Conservation (phyloP, 2,797 vertebrate species). For the Eleutherodactylus coqui region DNA sequence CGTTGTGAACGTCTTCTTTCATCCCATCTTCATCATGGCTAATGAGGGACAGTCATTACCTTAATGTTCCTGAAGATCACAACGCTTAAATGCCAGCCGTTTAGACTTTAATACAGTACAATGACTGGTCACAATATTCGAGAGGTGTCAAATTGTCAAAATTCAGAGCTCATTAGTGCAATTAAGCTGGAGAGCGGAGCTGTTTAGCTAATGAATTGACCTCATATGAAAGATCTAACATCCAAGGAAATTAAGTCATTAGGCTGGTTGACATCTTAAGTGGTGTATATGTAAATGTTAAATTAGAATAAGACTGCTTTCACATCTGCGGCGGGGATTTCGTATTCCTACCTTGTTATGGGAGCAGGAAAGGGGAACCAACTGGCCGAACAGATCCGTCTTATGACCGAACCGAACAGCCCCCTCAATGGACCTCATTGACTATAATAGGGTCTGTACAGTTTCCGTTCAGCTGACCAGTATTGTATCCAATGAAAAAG, state of each 20-base stretch:
- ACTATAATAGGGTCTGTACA: too few species aligned
- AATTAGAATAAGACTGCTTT: too few species aligned
- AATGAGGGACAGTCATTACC: slow-evolving; percentile 7
- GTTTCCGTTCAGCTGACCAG: too few species aligned
- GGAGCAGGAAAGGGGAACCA: too few species aligned
- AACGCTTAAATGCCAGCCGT: slow-evolving; percentile 44
- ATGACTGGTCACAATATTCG: slow-evolving; percentile 19
- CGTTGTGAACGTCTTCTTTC: background rate
- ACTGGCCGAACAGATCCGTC: too few species aligned
- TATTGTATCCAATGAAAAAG: too few species aligned
- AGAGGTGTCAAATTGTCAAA: slow-evolving; percentile 38
- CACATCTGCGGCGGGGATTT: too few species aligned
- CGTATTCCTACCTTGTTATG: too few species aligned
- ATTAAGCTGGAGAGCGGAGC: background rate
- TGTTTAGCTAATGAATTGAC: slow-evolving; percentile 23
- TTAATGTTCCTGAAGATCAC: slow-evolving; percentile 31
- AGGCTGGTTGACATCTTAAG: slow-evolving; percentile 23
- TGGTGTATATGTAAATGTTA: slow-evolving; percentile 18
- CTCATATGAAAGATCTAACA: slow-evolving; percentile 23
- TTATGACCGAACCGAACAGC: too few species aligned
- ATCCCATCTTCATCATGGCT: slow-evolving; percentile 1
- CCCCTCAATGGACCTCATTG: too few species aligned
- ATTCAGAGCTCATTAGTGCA: slow-evolving; percentile 21
- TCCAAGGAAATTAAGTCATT: slow-evolving; percentile 38
- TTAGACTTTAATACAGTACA: slow-evolving; percentile 26